Evolutionary conservation across 2,888 invertebrate genomes (phyloP).

Genomic region (Orchestes rusci): DNA sequence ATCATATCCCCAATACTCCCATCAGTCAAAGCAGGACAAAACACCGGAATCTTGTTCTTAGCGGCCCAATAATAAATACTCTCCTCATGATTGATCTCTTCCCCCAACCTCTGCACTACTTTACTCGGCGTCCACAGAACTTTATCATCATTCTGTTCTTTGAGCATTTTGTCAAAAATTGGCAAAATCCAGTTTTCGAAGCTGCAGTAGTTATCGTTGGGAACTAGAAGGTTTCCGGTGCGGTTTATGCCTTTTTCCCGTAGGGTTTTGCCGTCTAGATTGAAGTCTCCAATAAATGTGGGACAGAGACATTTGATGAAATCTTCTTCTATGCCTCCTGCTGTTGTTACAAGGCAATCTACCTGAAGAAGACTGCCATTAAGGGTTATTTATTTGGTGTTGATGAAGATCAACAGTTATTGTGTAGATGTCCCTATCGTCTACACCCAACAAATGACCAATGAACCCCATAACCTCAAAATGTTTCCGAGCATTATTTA

Average conservation of each 20-base stretch:
- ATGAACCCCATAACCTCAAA: too few relatives aligned
- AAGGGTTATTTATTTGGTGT: not conserved
- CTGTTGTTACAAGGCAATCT: constrained; percentile 95
- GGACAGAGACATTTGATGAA: constrained; percentile 96
- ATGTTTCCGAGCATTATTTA: too few relatives aligned
- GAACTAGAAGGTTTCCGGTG: constrained; percentile 87
- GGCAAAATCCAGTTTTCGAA: constrained; percentile 96
- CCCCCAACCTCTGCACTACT: constrained; percentile 76
- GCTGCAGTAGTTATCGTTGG: constrained; percentile 95
- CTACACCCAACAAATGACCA: too few relatives aligned
- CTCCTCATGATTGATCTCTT: constrained; percentile 80
- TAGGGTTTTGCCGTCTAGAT: constrained; percentile 69
- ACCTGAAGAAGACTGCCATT: constrained; percentile 47
- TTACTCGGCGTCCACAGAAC: constrained; percentile 85
- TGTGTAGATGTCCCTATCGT: too few relatives aligned
- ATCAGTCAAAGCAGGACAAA: constrained; percentile 96
- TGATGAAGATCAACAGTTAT: not conserved
- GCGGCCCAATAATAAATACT: constrained; percentile 98
- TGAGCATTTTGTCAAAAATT: constrained; percentile 80
- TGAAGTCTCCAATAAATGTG: constrained; percentile 88
- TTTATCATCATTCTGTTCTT: constrained; percentile 68
- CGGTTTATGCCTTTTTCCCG: constrained; percentile 80
- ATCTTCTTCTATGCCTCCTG: constrained; percentile 98
- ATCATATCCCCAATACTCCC: constrained; percentile 98
- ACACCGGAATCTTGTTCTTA: constrained; percentile 94